These are phyloP conservation scores for Tinamus major DNA, from an alignment of 2,797 vertebrate species.

Conservation along the genomic window DNA sequence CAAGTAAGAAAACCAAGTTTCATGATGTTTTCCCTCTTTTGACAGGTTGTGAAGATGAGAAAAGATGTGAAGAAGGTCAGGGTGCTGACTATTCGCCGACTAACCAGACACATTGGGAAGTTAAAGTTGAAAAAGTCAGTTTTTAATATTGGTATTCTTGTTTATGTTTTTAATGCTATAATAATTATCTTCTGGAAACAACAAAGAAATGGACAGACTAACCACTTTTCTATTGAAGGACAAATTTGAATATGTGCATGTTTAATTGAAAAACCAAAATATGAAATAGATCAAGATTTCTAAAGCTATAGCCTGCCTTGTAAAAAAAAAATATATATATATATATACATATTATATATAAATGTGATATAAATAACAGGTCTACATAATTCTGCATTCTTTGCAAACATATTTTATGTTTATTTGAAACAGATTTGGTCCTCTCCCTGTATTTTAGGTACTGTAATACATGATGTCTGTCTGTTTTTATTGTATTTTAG, in stretches of 20 bases:
- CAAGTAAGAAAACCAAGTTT: neutral
- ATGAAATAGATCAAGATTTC: too few species aligned
- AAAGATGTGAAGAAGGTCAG: conserved; percentile 92
- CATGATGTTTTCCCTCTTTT: conserved; percentile 41
- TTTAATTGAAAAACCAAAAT: neutral
- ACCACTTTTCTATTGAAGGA: too few species aligned
- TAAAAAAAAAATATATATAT: too few species aligned
- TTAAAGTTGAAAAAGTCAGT: conserved; percentile 91
- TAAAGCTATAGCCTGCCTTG: too few species aligned
- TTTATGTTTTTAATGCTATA: neutral
- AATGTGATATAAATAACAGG: neutral
- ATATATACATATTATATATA: neutral
- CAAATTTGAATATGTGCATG: too few species aligned
- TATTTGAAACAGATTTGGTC: neutral
- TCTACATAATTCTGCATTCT: too few species aligned
- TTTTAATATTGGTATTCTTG: neutral
- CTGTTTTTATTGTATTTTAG: neutral
- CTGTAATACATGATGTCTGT: neutral
- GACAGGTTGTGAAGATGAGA: conserved; percentile 95
- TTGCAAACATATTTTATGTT: too few species aligned
- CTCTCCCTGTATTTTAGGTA: neutral
- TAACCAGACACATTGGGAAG: conserved; percentile 85
- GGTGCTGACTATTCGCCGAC: conserved; percentile 88
- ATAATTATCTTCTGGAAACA: neutral
- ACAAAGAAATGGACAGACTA: neutral